Evolutionary conservation across 2,797 vertebrate genomes (phyloP).

Genomic region (Helarctos malayanus): DNA sequence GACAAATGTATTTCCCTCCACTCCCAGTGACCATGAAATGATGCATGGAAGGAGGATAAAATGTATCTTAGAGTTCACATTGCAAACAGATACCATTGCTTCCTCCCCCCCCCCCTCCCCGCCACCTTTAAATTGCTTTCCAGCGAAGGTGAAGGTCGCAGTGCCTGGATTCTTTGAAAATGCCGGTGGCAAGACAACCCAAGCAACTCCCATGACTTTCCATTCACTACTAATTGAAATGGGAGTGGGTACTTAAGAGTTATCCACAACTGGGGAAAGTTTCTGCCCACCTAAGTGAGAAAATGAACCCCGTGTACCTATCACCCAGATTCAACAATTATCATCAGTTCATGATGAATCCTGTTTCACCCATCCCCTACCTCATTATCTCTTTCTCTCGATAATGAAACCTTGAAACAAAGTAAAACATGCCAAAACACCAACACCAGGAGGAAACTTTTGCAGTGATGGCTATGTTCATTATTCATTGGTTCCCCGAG

Average conservation of each 20-base stretch:
- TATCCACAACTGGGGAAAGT: background rate
- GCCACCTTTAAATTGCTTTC: background rate
- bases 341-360: background rate
- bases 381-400: background rate
- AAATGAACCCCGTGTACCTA: background rate
- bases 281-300: background rate
- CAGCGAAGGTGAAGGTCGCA: background rate
- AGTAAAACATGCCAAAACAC: background rate
- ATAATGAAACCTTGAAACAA: slow-evolving; percentile 25
- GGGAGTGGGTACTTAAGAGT: background rate
- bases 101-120: rapidly evolving
- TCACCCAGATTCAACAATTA: background rate
- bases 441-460: background rate
- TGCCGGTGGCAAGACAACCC: background rate
- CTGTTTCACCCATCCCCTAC: background rate
- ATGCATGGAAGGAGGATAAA: background rate
- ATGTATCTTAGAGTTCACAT: background rate
- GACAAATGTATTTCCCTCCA: background rate
- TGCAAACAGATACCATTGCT: background rate
- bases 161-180: background rate
- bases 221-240: background rate
- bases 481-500: background rate
- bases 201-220: background rate
- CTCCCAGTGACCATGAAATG: background rate
- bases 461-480: background rate